Evolutionary conservation across 2,113 vertebrate species (phyloP), one percentile per base, ranked within the genome.

Genomic region (Siniperca knerii): DNA sequence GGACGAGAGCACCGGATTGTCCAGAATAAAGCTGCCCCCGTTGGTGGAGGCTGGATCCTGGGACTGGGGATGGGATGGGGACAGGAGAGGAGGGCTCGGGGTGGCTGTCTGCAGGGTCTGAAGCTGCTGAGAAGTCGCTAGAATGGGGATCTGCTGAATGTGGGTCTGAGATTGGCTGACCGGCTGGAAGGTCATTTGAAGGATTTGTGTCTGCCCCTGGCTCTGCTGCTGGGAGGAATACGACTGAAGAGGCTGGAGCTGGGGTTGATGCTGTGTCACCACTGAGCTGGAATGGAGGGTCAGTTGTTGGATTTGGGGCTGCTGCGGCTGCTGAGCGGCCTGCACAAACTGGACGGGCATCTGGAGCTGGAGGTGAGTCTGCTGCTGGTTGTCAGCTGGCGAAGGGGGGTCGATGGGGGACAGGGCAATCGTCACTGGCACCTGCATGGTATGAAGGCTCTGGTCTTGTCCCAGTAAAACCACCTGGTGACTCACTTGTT

Each of bases 181-280:
- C 1, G 92, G 91, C 92, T 95, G 93, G 88, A 95, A 95, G 89
- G 94, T 94, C 95, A 96, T 96, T 74, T 96, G 95, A 8, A 95
- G 91, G 58, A 95, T 93, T 69, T 95, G 94, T 0, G 93, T 86
- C 71, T 92, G 91, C 2, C 89, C 86, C 61, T 94, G 92, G 86
- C 92, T 95, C 92, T 94, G 93, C 74, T 77, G 91, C 84, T 95
- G 92, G 57, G 92, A 82, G 21, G 92, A 69, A 64, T 90, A 94
- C 0, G 92, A 65, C 84, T 94, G 94, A 9, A 95, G 84, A 25
- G 90, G 71, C 91, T 95, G 93, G 8, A 94, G 85, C 84, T 93
- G 92, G 11, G 88, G 75, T 88, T 96, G 93, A 66, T 93, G 91
- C 90, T 95, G 94, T 40, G 90, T 82, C 87, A 94, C 83, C 61